A percentile compares a stretch with the other conserved stretches of the same genome.
Evolutionary conservation across 2,888 invertebrate species (phyloP).

Genomic region (Mesoligia furuncula): DNA sequence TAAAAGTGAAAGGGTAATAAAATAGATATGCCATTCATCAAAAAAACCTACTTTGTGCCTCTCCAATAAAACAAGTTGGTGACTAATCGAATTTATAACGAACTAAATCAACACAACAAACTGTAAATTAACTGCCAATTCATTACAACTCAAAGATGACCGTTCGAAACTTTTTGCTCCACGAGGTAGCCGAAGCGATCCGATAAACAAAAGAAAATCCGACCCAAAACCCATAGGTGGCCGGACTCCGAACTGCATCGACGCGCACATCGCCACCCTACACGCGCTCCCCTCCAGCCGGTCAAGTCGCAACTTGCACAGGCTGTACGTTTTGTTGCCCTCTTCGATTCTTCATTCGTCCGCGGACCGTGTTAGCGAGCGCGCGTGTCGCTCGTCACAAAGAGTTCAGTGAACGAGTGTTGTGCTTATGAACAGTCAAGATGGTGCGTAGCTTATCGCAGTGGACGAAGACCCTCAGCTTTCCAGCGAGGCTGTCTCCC

Average conservation of each 20-base stretch:
- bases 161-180: constrained; percentile 63
- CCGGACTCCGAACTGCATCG: constrained; percentile 66
- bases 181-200: constrained; percentile 65
- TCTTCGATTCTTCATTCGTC: constrained; percentile 81
- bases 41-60: constrained; percentile 36
- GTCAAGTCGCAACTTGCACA: constrained; percentile 86
- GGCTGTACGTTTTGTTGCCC: constrained; percentile 78
- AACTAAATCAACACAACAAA: constrained; percentile 56
- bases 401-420: constrained; percentile 86
- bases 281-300: constrained; percentile 70
- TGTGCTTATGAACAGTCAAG: constrained; percentile 87
- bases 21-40: neutral
- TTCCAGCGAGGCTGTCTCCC: constrained; percentile 95
- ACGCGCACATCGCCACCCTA: constrained; percentile 69
- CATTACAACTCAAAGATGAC: constrained; percentile 51
- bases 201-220: constrained; percentile 85
- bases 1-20: constrained; percentile 34
- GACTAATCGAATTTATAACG: constrained; percentile 54
- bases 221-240: constrained; percentile 76
- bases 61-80: constrained; percentile 43
- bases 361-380: constrained; percentile 79
- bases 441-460: constrained; percentile 97
- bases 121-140: constrained; percentile 64
- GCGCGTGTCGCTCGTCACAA: constrained; percentile 77
- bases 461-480: constrained; percentile 98